phyloP scores from a whole-genome alignment of 2,113 vertebrate genomes.

The Acrocephalus arundinaceus region DNA sequence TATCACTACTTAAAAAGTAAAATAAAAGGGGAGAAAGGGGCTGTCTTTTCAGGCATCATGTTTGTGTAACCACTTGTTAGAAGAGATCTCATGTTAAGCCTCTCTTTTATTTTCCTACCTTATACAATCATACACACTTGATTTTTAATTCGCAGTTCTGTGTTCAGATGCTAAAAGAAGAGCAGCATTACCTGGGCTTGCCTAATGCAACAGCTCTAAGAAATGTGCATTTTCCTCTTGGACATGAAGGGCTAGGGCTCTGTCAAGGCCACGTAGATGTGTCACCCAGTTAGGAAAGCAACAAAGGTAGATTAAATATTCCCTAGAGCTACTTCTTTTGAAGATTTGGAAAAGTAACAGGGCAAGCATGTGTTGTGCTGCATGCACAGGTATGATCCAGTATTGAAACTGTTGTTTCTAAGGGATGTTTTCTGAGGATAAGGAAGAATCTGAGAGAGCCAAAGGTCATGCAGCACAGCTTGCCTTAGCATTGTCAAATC shows the following conservation, averaged over 20 bases:
- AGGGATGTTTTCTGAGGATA: slow-evolving; percentile 23
- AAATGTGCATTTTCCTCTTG: not conserved
- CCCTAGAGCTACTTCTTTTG: not conserved
- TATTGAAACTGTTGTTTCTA: not conserved
- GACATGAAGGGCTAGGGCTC: not conserved
- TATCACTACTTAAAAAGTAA: not conserved
- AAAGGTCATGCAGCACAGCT: slow-evolving; percentile 62
- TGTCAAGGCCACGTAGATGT: not conserved
- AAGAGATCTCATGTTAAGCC: not conserved
- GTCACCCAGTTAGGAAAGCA: not conserved
- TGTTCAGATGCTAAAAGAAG: not conserved
- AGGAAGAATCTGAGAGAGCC: slow-evolving; percentile 26
- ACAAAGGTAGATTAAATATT: not conserved
- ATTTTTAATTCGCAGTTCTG: not conserved
- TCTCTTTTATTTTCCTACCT: not conserved
- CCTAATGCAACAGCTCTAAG: not conserved
- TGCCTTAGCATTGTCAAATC: slow-evolving; percentile 69
- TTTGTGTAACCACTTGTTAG: not conserved
- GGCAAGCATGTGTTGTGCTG: fast-evolving
- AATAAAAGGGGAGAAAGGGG: not conserved
- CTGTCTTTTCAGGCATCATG: not conserved
- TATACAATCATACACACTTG: not conserved
- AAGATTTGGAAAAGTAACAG: not conserved
- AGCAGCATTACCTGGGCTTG: not conserved
- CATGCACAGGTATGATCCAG: not conserved